Base-by-base conservation (phyloP, 2,797 vertebrate genomes). In the Chanos chanos region DNA sequence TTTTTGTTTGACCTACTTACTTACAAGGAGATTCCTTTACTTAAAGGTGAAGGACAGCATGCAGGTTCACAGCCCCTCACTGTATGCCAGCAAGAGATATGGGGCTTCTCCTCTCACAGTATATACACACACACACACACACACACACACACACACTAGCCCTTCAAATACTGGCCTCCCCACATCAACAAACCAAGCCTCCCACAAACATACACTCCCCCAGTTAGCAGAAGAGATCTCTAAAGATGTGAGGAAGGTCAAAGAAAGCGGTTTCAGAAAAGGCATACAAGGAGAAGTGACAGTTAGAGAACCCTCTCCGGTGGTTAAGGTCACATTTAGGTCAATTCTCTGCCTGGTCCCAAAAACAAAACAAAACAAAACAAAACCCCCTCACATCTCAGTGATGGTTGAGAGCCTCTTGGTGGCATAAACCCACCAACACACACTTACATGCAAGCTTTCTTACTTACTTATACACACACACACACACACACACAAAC, bases 41-140 rank as follows among this genome's bases (percentile, higher is more conserved):
- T n/a, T n/a, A n/a, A n/a, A n/a, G n/a, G n/a, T n/a, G n/a, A n/a
- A n/a, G n/a, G n/a, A n/a, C n/a, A n/a, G n/a, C n/a, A n/a, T n/a
- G n/a, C n/a, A n/a, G n/a, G n/a, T n/a, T n/a, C n/a, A n/a, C n/a
- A n/a, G n/a, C n/a, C n/a, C n/a, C n/a, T n/a, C n/a, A n/a, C n/a
- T n/a, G n/a, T n/a, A n/a, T n/a, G n/a, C n/a, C n/a, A n/a, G n/a
- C n/a, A n/a, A n/a, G n/a, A n/a, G n/a, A n/a, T n/a, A n/a, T n/a
- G n/a, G n/a, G n/a, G n/a, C n/a, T n/a, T n/a, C n/a, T n/a, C n/a
- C n/a, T n/a, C n/a, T n/a, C n/a, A n/a, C n/a, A n/a, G n/a, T n/a
- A n/a, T n/a, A n/a, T n/a, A n/a, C n/a, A 63, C 41, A 68, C 21
- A 18, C 48, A 21, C 45, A 50, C 61, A 69, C 0, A 22, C 59